Conservation (phyloP, 2,888 invertebrate genomes). For the Chelonus formosanus region DNA sequence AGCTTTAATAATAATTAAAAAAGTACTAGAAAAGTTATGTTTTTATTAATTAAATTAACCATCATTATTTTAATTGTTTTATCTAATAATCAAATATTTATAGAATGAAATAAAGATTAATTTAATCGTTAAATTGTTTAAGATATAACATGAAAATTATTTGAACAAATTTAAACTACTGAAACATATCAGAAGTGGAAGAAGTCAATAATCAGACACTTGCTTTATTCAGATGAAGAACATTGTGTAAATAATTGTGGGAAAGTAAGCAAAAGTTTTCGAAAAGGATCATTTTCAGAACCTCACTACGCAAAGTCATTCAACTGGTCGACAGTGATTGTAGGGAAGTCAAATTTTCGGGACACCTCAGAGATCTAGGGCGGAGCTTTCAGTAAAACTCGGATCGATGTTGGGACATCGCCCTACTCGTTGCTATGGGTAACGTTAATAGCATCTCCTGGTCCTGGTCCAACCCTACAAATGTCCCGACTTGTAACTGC, state of each 20-base stretch:
- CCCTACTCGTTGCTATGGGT: constrained; percentile 61
- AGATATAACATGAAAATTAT: too few species aligned
- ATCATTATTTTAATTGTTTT: too few species aligned
- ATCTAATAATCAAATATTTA: too few species aligned
- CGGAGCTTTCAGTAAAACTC: constrained; percentile 64
- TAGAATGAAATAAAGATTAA: too few species aligned
- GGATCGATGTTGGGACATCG: constrained; percentile 64
- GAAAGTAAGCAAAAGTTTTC: background rate
- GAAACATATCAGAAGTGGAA: constrained; percentile 8
- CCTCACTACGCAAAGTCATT: constrained; percentile 24
- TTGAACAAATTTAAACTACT: background rate
- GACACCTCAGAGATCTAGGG: constrained; percentile 51
- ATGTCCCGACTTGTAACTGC: constrained; percentile 39
- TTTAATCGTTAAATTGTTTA: too few species aligned
- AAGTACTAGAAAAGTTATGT: too few species aligned
- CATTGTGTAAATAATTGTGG: constrained; percentile 4
- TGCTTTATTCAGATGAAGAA: background rate
- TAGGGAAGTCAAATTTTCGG: constrained; percentile 45
- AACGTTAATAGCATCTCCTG: constrained; percentile 63
- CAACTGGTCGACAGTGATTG: constrained; percentile 22
- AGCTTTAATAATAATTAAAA: too few species aligned
- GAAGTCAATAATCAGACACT: constrained; percentile 22
- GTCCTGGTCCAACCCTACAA: constrained; percentile 50
- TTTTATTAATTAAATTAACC: too few species aligned
- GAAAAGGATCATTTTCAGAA: background rate